Percentiles rank a stretch among this genome's conserved stretches.
Conservation (phyloP, 2,797 vertebrate species). For the Melanotaenia trifasciata region DNA sequence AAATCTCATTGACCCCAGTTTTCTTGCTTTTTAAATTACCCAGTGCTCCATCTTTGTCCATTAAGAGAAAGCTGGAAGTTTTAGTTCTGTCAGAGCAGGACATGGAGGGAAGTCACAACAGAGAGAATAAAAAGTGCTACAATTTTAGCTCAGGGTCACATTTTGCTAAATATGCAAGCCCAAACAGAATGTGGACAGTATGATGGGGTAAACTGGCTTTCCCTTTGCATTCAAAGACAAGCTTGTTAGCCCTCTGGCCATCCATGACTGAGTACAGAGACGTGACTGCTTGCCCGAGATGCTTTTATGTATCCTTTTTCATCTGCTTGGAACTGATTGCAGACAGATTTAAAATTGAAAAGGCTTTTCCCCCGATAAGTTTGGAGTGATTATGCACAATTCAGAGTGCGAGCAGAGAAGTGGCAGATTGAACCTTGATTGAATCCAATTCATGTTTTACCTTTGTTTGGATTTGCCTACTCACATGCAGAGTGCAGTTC, state of each 20-base stretch:
- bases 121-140: slow-evolving; percentile 3
- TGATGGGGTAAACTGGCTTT: slow-evolving; percentile 35
- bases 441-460: slow-evolving; percentile 24
- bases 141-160: slow-evolving; percentile 58
- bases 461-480: slow-evolving; percentile 11
- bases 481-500: background rate
- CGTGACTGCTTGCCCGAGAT: slow-evolving; percentile 26
- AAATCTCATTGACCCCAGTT: slow-evolving; percentile 16
- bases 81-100: slow-evolving; percentile 12
- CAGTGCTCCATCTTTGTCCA: background rate
- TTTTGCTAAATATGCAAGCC: slow-evolving; percentile 26
- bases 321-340: slow-evolving; percentile 46
- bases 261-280: slow-evolving; percentile 31
- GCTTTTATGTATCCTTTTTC: slow-evolving; percentile 35
- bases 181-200: slow-evolving; percentile 32
- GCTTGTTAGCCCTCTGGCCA: slow-evolving; percentile 38
- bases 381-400: slow-evolving; percentile 24
- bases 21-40: slow-evolving; percentile 2
- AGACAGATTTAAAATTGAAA: slow-evolving; percentile 35
- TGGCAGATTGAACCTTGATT: slow-evolving; percentile 32
- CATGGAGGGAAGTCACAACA: background rate
- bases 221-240: slow-evolving; percentile 52
- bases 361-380: slow-evolving; percentile 15
- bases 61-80: slow-evolving; percentile 5
- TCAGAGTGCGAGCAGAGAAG: slow-evolving; percentile 18